Conservation (phyloP, 2,797 vertebrate species). For the Phylloscopus collybita region DNA sequence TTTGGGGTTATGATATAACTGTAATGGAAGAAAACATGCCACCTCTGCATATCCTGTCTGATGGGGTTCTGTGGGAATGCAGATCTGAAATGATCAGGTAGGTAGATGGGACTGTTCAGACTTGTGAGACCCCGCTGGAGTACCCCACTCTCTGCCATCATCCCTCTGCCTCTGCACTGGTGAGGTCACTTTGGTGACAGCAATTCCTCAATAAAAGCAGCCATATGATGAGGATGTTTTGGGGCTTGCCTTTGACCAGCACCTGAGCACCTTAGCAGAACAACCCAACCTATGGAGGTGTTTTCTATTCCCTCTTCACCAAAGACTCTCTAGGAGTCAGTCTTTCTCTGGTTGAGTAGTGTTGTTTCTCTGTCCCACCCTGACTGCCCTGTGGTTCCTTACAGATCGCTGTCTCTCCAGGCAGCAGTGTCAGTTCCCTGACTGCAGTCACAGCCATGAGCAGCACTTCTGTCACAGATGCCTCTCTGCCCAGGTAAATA, state of each 20-base stretch:
- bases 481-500: slow-evolving; percentile 82
- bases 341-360: background rate
- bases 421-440: slow-evolving; percentile 90
- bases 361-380: background rate
- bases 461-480: slow-evolving; percentile 85
- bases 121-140: background rate
- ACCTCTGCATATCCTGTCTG: background rate
- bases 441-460: slow-evolving; percentile 91
- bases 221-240: background rate
- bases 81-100: background rate
- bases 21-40: background rate
- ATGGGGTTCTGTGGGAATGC: background rate
- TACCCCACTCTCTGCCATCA: background rate
- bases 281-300: fast-evolving
- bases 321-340: background rate
- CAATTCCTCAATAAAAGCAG: background rate
- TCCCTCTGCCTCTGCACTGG: background rate
- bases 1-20: background rate
- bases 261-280: background rate
- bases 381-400: background rate
- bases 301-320: background rate
- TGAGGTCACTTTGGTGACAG: background rate
- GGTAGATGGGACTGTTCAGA: background rate
- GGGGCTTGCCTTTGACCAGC: background rate
- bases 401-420: slow-evolving; percentile 89